These are phyloP conservation scores for Illadopsis cleaveri DNA, from an alignment of 2,113 vertebrate species.

Conservation along the genomic window DNA sequence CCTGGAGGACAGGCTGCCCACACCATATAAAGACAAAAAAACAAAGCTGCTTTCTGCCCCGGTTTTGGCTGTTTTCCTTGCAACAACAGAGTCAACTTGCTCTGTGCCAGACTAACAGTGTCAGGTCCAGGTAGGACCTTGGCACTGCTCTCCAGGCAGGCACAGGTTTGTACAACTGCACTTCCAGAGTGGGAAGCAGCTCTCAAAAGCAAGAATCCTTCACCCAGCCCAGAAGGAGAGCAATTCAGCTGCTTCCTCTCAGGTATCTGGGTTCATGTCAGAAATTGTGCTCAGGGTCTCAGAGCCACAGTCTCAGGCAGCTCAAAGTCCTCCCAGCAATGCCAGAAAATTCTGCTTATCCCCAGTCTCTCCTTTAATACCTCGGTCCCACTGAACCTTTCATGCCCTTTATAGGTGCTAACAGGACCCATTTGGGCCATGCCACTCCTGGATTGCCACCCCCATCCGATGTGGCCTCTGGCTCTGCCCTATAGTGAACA, in stretches of 20 bases:
- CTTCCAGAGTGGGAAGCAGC: neutral
- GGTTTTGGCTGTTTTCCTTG: neutral
- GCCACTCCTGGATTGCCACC: neutral
- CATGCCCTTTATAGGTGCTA: neutral
- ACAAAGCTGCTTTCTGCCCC: neutral
- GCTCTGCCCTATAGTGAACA: neutral
- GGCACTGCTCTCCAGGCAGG: neutral
- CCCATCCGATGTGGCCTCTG: neutral
- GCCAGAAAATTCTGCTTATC: neutral
- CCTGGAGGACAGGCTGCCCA: neutral
- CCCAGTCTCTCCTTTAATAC: neutral
- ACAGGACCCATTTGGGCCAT: fast-evolving
- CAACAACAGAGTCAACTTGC: neutral
- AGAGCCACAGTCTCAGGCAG: neutral
- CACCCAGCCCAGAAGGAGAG: neutral
- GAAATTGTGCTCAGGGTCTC: neutral
- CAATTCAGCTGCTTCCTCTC: neutral
- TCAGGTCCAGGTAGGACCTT: neutral
- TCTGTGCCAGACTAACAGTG: neutral
- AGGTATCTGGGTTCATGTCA: fast-evolving
- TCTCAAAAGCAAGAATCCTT: neutral
- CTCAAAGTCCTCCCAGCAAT: neutral
- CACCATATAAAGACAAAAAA: neutral
- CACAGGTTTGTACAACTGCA: neutral
- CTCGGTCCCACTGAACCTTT: neutral